Conservation (phyloP, 2,888 invertebrate genomes). For the Apamea crenata region DNA sequence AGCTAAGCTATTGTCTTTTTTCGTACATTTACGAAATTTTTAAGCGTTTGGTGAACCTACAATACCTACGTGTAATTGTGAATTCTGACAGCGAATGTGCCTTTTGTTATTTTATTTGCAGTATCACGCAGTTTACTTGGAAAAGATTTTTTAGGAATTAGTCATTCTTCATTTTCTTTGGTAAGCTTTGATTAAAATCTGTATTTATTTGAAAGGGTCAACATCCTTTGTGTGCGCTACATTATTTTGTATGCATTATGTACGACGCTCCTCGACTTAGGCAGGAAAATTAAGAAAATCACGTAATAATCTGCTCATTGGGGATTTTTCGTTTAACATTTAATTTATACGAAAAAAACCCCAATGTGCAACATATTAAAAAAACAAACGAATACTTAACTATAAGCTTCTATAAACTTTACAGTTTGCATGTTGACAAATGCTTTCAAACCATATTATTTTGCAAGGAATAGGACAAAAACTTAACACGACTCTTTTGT, state of each 20-base stretch:
- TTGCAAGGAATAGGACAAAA: background rate
- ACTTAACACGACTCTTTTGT: background rate
- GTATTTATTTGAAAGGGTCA: conserved; percentile 64
- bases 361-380: background rate
- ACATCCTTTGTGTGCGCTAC: conserved; percentile 52
- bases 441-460: background rate
- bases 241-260: conserved; percentile 12
- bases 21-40: conserved; percentile 83
- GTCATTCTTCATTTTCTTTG: conserved; percentile 76
- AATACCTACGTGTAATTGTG: conserved; percentile 75
- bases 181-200: conserved; percentile 76
- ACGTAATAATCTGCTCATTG: conserved; percentile 37
- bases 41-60: conserved; percentile 69
- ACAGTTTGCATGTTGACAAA: too few relatives aligned
- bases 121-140: conserved; percentile 85
- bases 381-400: background rate
- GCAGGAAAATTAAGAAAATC: conserved; percentile 45
- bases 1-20: conserved; percentile 84
- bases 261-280: background rate
- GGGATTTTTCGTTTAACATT: conserved; percentile 27
- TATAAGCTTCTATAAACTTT: background rate
- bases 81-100: conserved; percentile 80
- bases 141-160: conserved; percentile 86
- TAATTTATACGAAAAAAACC: background rate
- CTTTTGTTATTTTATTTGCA: conserved; percentile 85